Percentiles rank a stretch among this genome's conserved stretches.
Evolutionary conservation across 1,140 invertebrate species (phyloP).

Genomic region (Uloborus diversus): DNA sequence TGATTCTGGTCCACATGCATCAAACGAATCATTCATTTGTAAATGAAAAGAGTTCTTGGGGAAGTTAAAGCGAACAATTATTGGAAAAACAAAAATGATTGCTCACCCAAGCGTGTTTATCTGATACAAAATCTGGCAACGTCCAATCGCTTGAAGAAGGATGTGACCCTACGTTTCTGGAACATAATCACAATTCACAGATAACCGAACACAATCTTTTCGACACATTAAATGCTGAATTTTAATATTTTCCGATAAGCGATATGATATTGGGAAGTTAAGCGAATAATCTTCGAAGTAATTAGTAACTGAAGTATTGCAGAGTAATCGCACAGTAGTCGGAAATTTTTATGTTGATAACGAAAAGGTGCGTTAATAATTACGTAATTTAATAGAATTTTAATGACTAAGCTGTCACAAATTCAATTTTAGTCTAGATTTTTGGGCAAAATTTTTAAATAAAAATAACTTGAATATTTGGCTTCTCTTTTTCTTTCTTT

Average conservation of each 20-base stretch:
- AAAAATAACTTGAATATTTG: no score
- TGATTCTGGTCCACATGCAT: constrained; percentile 25
- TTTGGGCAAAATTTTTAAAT: no score
- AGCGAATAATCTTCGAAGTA: constrained; percentile 43
- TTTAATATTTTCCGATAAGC: constrained; percentile 53
- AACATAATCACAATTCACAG: constrained; percentile 48
- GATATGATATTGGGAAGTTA: constrained; percentile 49
- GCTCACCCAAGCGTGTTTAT: constrained; percentile 29
- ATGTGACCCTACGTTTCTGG: constrained; percentile 7
- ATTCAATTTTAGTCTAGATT: no score
- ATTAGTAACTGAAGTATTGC: constrained; percentile 47
- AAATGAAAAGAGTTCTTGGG: constrained; percentile 42
- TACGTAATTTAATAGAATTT: constrained; percentile 46
- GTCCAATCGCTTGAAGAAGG: constrained; percentile 37
- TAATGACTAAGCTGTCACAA: constrained; percentile 15
- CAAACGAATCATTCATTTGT: constrained; percentile 44
- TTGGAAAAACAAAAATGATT: constrained; percentile 52
- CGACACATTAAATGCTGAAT: constrained; percentile 52
- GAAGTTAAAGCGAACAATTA: constrained; percentile 50
- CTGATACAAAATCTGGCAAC: constrained; percentile 36
- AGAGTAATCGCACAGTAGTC: constrained; percentile 23
- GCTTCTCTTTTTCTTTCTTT: no score
- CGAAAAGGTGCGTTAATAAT: constrained; percentile 14
- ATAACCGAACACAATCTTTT: constrained; percentile 51
- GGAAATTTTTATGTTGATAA: constrained; percentile 36